Base-by-base conservation (phyloP, 2,888 invertebrate species). In the Pilophorus perplexus region DNA sequence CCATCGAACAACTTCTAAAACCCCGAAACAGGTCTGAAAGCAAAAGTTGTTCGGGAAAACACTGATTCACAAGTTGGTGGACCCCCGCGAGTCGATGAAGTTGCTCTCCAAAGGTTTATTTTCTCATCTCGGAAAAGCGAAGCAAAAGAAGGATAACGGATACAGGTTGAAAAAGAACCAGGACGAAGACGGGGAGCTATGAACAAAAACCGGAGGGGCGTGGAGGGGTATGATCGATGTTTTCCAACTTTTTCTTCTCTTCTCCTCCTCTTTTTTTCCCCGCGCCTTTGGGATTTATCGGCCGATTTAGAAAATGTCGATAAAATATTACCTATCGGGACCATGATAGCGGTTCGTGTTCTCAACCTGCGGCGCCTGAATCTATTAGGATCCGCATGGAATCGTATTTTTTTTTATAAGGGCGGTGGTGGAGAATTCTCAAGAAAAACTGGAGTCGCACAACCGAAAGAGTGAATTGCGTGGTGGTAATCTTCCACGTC, bases 221-320 rank as follows among this genome's bases (percentile, higher is more conserved):
- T 18, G 14, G 52, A 28, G 27, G 27, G 33, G n/a, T 25, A 52
- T 52, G 52, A 52, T 52, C 52, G 52, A 52, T 52, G 52, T 33
- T 33, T 33, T 33, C 33, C 33, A 33, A 33, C 6, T 33, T 33
- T 33, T 33, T 33, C n/a, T n/a, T n/a, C n/a, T n/a, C n/a, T n/a
- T 14, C 23, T 12, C 6, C 23, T 25, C 23, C 22, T 1, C n/a
- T n/a, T 16, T 52, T 52, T 52, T 52, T 52, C n/a, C 23, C 12
- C 23, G n/a, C 5, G 52, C 27, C 18, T 52, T 14, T 28, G n/a
- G 25, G 52, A 52, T 52, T 52, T 52, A 52, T 52, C 28, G 52
- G 52, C 27, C 52, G 27, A 52, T 52, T 52, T 28, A 50, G 48
- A 20, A 50, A 12, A 22, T 23, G 22, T 50, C 48, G 23, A 50